These are phyloP conservation scores for Tetanocera ferruginea DNA, from an alignment of 2,888 invertebrate genomes.

Conservation along the genomic window DNA sequence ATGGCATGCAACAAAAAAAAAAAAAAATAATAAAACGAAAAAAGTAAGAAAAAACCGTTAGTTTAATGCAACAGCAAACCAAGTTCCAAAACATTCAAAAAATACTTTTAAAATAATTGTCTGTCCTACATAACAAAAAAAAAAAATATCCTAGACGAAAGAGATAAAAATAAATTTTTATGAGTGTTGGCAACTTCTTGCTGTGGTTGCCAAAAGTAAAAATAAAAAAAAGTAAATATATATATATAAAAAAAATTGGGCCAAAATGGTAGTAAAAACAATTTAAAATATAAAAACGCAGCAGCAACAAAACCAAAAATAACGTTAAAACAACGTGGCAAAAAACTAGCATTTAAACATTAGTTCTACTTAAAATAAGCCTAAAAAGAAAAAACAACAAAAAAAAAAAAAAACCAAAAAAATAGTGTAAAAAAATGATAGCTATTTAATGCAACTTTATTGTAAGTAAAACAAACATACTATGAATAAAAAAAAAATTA, in stretches of 20 bases:
- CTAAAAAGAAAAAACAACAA: neutral
- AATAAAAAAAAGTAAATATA: constrained; percentile 4
- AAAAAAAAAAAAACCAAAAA: neutral
- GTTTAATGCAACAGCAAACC: neutral
- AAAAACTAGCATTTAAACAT: constrained; percentile 32
- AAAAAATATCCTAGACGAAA: neutral
- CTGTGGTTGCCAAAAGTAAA: neutral
- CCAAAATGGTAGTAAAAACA: neutral
- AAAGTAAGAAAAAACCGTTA: neutral
- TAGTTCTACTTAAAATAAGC: constrained; percentile 4
- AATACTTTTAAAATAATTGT: constrained; percentile 8
- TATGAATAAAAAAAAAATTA: neutral
- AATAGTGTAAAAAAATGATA: neutral
- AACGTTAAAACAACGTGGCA: neutral
- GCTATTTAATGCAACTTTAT: constrained; percentile 20
- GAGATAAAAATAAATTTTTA: neutral
- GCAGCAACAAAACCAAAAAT: neutral
- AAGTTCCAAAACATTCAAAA: constrained; percentile 21
- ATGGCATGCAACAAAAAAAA: neutral
- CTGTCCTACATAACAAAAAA: neutral
- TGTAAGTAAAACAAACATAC: neutral
- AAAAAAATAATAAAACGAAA: neutral
- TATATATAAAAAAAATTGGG: neutral
- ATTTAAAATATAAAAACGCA: neutral
- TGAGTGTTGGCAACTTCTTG: neutral